These are phyloP conservation scores for Venusia cambrica DNA, from an alignment of 2,888 invertebrate species.

Conservation along the genomic window DNA sequence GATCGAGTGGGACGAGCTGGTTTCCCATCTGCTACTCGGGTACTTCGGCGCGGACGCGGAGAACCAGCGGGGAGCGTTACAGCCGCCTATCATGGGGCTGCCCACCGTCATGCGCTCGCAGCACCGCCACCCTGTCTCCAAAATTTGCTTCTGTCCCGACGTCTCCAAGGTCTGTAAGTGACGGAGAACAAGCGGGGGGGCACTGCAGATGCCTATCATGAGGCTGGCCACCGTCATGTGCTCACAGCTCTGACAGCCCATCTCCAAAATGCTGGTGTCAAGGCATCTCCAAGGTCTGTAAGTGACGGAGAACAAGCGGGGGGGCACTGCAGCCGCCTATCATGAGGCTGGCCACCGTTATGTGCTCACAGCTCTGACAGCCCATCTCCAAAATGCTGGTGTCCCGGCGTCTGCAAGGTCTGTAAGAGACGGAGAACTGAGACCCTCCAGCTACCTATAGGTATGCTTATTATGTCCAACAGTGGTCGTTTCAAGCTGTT, in stretches of 20 bases:
- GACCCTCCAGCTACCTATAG: too few species aligned
- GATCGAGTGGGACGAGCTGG: constrained; percentile 88
- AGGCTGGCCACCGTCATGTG: constrained; percentile 79
- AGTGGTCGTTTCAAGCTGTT: neutral
- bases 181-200: too few species aligned
- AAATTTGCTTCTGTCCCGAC: constrained; percentile 83
- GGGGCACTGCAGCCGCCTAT: constrained; percentile 84
- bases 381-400: constrained; percentile 83
- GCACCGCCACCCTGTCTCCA: constrained; percentile 85
- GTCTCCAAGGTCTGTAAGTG: constrained; percentile 74
- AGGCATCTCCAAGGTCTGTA: constrained; percentile 75
- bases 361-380: constrained; percentile 85
- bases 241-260: constrained; percentile 85
- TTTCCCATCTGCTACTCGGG: constrained; percentile 87
- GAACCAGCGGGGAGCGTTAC: constrained; percentile 82
- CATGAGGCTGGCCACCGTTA: constrained; percentile 77
- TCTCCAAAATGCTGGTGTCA: constrained; percentile 84
- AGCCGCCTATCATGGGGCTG: constrained; percentile 82
- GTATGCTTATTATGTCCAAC: too few species aligned
- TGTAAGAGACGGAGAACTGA: too few species aligned
- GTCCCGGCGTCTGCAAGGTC: constrained; percentile 80
- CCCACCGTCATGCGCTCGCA: constrained; percentile 83
- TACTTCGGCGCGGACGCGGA: constrained; percentile 85
- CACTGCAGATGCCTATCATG: too few species aligned
- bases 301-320: constrained; percentile 82